Evolutionary conservation across 2,888 invertebrate species (phyloP).

Genomic region (Drosophila kuntzei): DNA sequence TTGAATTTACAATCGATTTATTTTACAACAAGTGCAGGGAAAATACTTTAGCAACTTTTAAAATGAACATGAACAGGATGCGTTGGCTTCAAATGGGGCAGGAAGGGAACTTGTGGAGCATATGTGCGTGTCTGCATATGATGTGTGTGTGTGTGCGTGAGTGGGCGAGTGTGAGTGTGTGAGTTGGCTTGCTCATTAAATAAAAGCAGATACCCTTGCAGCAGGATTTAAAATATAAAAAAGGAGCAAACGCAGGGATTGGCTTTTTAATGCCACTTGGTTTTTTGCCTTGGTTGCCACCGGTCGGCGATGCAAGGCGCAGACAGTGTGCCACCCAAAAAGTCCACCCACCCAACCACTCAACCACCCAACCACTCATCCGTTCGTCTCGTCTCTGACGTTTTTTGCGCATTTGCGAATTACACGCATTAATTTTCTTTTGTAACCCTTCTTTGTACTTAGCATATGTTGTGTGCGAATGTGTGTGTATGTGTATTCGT

Average conservation of each 20-base stretch:
- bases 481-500: conserved; percentile 17
- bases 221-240: conserved; percentile 51
- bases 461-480: conserved; percentile 50
- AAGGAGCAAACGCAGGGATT: conserved; percentile 58
- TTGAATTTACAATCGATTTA: conserved; percentile 69
- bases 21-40: conserved; percentile 48
- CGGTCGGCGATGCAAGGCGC: conserved; percentile 33
- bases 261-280: conserved; percentile 74
- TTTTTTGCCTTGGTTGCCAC: conserved; percentile 43
- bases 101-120: background rate
- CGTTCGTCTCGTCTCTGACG: conserved; percentile 32
- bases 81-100: conserved; percentile 3
- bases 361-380: conserved; percentile 5
- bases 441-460: conserved; percentile 75
- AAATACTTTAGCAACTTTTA: conserved; percentile 52
- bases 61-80: conserved; percentile 33
- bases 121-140: conserved; percentile 33
- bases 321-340: conserved; percentile 41
- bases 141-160: conserved; percentile 19
- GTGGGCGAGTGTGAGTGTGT: conserved; percentile 15
- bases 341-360: background rate
- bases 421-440: conserved; percentile 80
- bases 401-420: conserved; percentile 73
- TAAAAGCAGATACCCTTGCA: conserved; percentile 63
- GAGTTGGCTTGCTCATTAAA: conserved; percentile 59